Base-by-base conservation (phyloP, 1,140 invertebrate species). In the Notospermus geniculatus region DNA sequence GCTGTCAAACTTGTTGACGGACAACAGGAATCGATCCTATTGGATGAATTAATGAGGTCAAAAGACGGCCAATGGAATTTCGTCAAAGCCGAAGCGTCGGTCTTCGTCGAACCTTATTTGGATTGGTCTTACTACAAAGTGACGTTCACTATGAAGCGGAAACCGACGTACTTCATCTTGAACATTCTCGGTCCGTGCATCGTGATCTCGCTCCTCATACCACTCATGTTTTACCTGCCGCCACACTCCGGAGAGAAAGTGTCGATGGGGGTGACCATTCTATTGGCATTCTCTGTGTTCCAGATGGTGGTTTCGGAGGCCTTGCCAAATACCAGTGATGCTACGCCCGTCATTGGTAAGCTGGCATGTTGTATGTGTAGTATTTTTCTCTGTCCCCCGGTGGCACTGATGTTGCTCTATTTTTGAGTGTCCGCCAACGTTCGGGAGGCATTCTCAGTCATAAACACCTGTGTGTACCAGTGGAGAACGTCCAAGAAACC, bases 281-380 rank as follows among this genome's bases (percentile, higher is more conserved):
- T 85, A 7, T 68, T 85, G 2, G 79, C 84, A 0, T 84, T 85
- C 66, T 81, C 79, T 46, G 83, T 85, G 19, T 83, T 85, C 66
- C 82, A 84, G 80, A 66, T 84, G 39, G 80, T 80, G 58, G 80
- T 84, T 43, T 78, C 78, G 2, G 83, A 84, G 63, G 80, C 81
- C 54, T 78, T 85, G 74, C 84, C 84, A 17, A 80, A 83, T 67
- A 84, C 83, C 9, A 83, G 80, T 1, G 81, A 83, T 62, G 77
- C 76, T 29, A 82, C 84, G 28, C 83, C 84, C 43, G 69, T 84
- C 25, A 79, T 85, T 46, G 83, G 83, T 83, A 77, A 66, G 62
- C 62, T 56, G 50, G 22, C 22, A 23, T 13, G 2, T n/a, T n/a
- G n/a, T n/a, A n/a, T n/a, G n/a, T n/a, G n/a, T n/a, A n/a, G n/a